These are phyloP conservation scores for Penaeus indicus DNA, from an alignment of 1,140 invertebrate species.

Conservation along the genomic window DNA sequence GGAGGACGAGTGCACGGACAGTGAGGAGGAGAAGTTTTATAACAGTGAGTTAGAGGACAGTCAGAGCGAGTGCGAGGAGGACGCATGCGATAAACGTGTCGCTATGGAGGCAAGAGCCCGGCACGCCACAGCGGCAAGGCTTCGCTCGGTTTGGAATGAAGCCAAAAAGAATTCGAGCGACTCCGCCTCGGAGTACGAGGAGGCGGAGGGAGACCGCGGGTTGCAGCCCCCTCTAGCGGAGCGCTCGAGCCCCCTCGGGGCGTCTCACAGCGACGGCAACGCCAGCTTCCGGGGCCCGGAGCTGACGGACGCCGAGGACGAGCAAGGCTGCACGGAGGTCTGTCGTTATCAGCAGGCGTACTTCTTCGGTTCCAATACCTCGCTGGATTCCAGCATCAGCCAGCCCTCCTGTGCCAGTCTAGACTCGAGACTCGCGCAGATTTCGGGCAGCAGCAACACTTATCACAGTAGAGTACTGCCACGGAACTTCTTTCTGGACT, in stretches of 20 bases:
- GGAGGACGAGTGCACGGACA: no score
- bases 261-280: slow-evolving; percentile 36
- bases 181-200: slow-evolving; percentile 37
- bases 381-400: slow-evolving; percentile 59
- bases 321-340: slow-evolving; percentile 27
- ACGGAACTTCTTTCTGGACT: slow-evolving; percentile 39
- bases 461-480: slow-evolving; percentile 40
- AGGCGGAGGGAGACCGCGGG: neutral
- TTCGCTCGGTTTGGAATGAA: neutral
- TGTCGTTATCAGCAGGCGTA: slow-evolving; percentile 11
- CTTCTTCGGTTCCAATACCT: slow-evolving; percentile 44
- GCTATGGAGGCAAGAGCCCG: no score
- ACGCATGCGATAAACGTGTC: no score
- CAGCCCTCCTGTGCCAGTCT: slow-evolving; percentile 49
- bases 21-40: no score
- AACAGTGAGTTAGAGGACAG: no score
- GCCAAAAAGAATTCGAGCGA: slow-evolving; percentile 33
- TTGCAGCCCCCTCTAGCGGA: slow-evolving; percentile 35
- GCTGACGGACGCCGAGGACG: slow-evolving; percentile 42
- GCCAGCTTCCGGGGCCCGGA: neutral
- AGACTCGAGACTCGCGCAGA: slow-evolving; percentile 23
- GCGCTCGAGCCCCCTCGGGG: slow-evolving; percentile 45
- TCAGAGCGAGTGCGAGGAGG: no score
- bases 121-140: no score
- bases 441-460: slow-evolving; percentile 41